A percentile compares a stretch with the other conserved stretches of the same genome.
Conservation (phyloP, 2,888 invertebrate genomes). For the Limnephilus marmoratus region DNA sequence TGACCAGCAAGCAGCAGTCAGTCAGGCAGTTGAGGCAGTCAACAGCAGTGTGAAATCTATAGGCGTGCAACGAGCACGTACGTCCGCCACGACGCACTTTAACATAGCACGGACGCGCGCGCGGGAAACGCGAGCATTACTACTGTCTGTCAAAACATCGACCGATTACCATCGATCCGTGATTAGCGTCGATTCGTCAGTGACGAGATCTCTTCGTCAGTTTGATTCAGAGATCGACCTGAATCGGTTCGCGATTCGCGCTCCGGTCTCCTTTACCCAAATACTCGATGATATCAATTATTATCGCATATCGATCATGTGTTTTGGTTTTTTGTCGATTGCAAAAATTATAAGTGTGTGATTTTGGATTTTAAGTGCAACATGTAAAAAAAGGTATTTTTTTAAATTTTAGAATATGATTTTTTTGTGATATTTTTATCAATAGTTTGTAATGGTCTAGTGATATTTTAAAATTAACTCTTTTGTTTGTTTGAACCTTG, state of each 20-base stretch:
- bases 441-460: not conserved
- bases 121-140: not conserved
- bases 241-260: not conserved
- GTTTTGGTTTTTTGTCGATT: not conserved
- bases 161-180: not conserved
- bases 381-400: not conserved
- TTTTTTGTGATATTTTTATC: not conserved
- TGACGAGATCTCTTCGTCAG: not conserved
- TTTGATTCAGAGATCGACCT: conserved; percentile 7
- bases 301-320: not conserved
- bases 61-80: conserved; percentile 19
- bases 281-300: not conserved
- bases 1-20: too few species aligned
- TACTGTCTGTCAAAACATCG: not conserved
- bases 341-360: not conserved
- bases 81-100: conserved; percentile 17
- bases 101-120: not conserved
- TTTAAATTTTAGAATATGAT: not conserved
- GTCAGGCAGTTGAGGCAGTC: not conserved
- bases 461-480: not conserved
- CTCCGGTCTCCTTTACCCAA: not conserved
- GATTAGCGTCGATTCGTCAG: not conserved
- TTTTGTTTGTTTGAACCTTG: not conserved
- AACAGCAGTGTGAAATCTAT: not conserved
- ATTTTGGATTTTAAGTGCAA: not conserved